These are phyloP conservation scores for Bubo scandiacus DNA, from an alignment of 2,113 vertebrate species.

Conservation along the genomic window DNA sequence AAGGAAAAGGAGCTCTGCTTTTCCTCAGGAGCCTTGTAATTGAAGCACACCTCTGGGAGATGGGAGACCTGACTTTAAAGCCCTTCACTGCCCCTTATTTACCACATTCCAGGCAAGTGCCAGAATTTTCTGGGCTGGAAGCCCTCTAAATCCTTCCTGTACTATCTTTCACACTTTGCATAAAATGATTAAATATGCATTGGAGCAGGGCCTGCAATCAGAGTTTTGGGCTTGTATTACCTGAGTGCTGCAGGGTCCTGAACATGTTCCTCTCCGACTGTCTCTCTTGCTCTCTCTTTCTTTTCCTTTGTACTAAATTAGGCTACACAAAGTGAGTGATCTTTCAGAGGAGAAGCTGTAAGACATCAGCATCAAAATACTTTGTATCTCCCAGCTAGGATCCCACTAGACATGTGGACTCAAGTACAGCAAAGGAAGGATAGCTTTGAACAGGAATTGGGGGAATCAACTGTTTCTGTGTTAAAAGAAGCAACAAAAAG, in stretches of 20 bases:
- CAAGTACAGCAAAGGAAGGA: background rate
- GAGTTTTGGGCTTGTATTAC: background rate
- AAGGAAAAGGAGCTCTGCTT: background rate
- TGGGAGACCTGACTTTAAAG: background rate
- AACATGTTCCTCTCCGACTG: background rate
- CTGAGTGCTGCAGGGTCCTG: background rate
- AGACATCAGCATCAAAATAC: background rate
- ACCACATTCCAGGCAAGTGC: background rate
- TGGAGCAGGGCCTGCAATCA: background rate
- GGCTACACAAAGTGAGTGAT: background rate
- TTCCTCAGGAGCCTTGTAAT: background rate
- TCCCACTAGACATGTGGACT: background rate
- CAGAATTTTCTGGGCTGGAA: slow-evolving; percentile 25
- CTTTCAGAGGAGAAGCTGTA: background rate
- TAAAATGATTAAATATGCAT: background rate
- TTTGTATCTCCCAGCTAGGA: background rate
- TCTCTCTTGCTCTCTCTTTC: background rate
- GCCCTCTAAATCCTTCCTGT: slow-evolving; percentile 24
- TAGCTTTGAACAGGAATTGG: background rate
- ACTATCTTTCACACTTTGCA: background rate
- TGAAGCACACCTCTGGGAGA: background rate
- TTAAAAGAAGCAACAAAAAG: background rate
- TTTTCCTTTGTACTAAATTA: background rate
- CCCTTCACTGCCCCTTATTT: background rate
- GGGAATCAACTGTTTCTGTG: background rate